Conservation (phyloP, 2,797 vertebrate genomes). For the Limosa lapponica region DNA sequence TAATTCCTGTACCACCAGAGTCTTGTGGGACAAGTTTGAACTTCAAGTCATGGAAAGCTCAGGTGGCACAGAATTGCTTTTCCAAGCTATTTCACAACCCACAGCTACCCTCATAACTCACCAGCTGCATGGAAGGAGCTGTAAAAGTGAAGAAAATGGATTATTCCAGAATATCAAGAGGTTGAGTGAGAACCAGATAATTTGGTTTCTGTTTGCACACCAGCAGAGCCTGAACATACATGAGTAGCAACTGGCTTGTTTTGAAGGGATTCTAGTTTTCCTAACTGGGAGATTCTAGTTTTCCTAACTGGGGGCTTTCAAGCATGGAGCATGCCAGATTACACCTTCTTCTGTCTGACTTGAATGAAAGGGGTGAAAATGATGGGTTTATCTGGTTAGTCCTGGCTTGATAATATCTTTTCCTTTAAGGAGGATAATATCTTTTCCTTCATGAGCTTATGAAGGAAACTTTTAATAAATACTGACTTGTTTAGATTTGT, state of each 20-base stretch:
- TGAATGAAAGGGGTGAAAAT: background rate
- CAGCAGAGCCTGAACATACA: background rate
- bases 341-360: background rate
- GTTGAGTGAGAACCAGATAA: background rate
- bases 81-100: slow-evolving; percentile 15
- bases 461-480: background rate
- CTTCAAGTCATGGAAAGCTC: background rate
- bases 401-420: background rate
- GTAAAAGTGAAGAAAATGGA: background rate
- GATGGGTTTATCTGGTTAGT: background rate
- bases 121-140: background rate
- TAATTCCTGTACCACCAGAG: background rate
- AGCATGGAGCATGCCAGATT: background rate
- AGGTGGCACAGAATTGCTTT: background rate
- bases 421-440: background rate
- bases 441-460: background rate
- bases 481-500: background rate
- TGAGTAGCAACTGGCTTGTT: background rate
- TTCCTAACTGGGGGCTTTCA: background rate
- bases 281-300: background rate
- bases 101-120: background rate
- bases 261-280: background rate
- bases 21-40: background rate
- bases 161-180: background rate
- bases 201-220: background rate